Evolutionary conservation across 2,888 invertebrate species (phyloP).

Genomic region (Ctena decussata): DNA sequence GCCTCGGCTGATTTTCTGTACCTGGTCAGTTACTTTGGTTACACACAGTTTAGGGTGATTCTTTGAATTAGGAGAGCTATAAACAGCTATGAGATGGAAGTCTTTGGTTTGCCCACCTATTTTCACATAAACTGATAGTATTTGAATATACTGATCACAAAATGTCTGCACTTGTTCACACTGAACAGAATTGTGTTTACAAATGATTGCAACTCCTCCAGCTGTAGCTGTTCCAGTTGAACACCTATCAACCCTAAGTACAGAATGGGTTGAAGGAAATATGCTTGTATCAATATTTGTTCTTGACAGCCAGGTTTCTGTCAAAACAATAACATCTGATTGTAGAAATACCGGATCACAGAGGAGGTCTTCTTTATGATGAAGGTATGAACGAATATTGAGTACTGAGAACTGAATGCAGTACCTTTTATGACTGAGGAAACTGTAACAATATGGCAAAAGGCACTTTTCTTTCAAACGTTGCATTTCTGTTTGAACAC

Average conservation of each 20-base stretch:
- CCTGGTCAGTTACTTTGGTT: too few relatives aligned
- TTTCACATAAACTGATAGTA: too few relatives aligned
- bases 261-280: background rate
- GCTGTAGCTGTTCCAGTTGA: background rate
- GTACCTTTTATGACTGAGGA: too few relatives aligned
- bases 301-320: background rate
- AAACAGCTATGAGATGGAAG: too few relatives aligned
- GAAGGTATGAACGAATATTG: background rate
- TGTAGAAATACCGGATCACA: background rate
- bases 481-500: slow-evolving; percentile 32
- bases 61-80: background rate
- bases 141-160: too few relatives aligned
- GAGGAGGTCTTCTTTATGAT: background rate
- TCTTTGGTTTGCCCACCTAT: background rate
- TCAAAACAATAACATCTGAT: background rate
- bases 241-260: background rate
- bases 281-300: background rate
- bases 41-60: background rate
- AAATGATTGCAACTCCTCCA: background rate
- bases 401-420: slow-evolving; percentile 4
- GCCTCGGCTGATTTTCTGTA: too few relatives aligned
- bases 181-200: too few relatives aligned
- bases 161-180: too few relatives aligned
- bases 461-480: too few relatives aligned
- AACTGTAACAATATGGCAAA: too few relatives aligned